These are phyloP conservation scores for Petrosia ficiformis DNA, from an alignment of 37 sponge, comb jelly and placozoan genomes.

Conservation along the genomic window DNA sequence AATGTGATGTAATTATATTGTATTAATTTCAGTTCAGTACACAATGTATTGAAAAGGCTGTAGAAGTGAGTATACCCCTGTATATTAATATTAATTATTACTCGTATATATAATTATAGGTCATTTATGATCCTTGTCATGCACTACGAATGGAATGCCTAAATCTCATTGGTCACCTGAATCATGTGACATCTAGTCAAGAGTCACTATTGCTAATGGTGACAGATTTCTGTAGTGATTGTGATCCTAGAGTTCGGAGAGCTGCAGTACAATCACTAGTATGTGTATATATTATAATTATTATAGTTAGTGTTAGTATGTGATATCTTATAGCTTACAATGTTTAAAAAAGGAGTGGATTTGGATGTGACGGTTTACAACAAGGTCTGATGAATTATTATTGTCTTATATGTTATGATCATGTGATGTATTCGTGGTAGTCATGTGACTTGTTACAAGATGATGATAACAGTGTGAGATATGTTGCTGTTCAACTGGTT, in stretches of 20 bases:
- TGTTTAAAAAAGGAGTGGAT: conserved; percentile 3
- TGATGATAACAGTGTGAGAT: conserved; percentile 48
- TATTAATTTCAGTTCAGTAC: background rate
- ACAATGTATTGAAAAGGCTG: conserved; percentile 1
- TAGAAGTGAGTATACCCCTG: background rate
- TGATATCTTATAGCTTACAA: background rate
- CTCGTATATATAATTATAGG: background rate
- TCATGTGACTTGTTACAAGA: conserved; percentile 40
- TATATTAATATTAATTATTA: background rate
- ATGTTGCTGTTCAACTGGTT: conserved; percentile 49
- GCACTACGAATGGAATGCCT: conserved; percentile 58
- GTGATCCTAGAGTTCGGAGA: conserved; percentile 66
- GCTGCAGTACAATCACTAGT: conserved; percentile 70
- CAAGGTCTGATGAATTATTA: conserved; percentile 12
- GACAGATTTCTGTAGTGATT: conserved; percentile 30
- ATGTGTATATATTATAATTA: no score
- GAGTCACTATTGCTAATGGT: conserved; percentile 28
- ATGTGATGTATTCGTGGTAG: conserved; percentile 14
- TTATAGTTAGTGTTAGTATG: no score
- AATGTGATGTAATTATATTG: background rate
- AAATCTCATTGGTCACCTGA: conserved; percentile 63
- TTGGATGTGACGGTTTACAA: conserved; percentile 31
- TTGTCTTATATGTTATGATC: background rate
- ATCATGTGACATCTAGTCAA: conserved; percentile 21
- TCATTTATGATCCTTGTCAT: conserved; percentile 35